A percentile compares a stretch with the other conserved stretches of the same genome.
Conservation (phyloP, 2,113 vertebrate genomes). For the Montifringilla adamsi region DNA sequence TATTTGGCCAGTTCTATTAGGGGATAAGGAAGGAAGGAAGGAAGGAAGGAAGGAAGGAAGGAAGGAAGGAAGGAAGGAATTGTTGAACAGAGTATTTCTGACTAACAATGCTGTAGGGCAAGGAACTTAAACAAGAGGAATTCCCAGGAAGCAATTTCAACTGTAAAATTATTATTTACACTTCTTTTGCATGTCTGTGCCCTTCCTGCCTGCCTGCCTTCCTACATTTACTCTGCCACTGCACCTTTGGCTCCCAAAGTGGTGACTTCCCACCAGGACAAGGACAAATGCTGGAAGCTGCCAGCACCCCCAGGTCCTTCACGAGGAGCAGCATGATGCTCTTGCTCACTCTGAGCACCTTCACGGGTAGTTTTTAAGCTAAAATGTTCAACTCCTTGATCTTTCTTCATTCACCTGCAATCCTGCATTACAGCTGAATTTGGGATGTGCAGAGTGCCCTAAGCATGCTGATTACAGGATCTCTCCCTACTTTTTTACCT, state of each 20-base stretch:
- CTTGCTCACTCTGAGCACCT: not conserved
- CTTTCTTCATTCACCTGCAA: not conserved
- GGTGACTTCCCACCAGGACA: not conserved
- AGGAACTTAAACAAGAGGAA: not conserved
- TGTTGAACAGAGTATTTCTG: not conserved
- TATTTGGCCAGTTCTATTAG: not conserved
- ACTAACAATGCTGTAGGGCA: not conserved
- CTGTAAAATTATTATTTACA: not conserved
- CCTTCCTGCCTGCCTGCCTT: not conserved
- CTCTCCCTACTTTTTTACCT: not conserved
- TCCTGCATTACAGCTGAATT: not conserved
- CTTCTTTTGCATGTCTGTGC: not conserved
- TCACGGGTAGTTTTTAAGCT: not conserved
- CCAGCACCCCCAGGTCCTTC: not conserved
- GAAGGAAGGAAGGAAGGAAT: too few relatives aligned
- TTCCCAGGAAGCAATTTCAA: not conserved
- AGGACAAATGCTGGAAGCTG: not conserved
- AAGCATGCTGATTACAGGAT: not conserved
- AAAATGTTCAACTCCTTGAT: not conserved
- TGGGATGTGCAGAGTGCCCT: not conserved
- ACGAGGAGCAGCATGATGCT: fast-evolving
- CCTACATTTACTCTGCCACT: not conserved
- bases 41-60: too few relatives aligned
- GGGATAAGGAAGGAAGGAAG: too few relatives aligned
- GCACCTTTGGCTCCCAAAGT: not conserved